A percentile compares a stretch with the other conserved stretches of the same genome.
These are phyloP conservation scores for Sorex araneus DNA, from an alignment of 2,113 vertebrate species.

Conservation along the genomic window DNA sequence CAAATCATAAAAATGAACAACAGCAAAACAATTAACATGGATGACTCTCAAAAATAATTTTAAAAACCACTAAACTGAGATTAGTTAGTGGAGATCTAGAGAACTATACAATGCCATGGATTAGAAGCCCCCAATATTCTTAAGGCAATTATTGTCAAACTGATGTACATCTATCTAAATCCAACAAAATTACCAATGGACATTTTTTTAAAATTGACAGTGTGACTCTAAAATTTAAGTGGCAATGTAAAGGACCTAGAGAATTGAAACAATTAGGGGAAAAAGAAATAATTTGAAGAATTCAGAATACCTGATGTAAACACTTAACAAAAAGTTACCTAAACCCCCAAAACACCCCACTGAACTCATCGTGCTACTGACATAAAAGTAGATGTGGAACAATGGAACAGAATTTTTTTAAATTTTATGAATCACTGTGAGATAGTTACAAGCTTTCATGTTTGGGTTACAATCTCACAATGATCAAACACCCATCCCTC, in stretches of 20 bases:
- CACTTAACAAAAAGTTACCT: not conserved
- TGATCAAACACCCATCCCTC: too few species aligned
- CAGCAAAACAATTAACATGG: too few species aligned
- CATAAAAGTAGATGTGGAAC: not conserved
- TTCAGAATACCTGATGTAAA: not conserved
- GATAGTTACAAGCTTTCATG: too few species aligned
- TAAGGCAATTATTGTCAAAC: not conserved
- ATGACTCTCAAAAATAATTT: not conserved
- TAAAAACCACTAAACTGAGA: not conserved
- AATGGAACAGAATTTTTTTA: not conserved
- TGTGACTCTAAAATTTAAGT: slow-evolving; percentile 16
- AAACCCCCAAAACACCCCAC: not conserved
- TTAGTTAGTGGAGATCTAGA: slow-evolving; percentile 1
- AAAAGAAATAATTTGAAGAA: not conserved
- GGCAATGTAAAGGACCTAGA: not conserved
- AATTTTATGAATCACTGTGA: too few species aligned
- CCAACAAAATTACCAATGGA: not conserved
- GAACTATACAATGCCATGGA: not conserved
- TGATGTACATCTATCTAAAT: not conserved
- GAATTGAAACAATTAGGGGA: not conserved
- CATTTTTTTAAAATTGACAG: not conserved
- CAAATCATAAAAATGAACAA: not conserved
- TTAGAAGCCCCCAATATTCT: not conserved
- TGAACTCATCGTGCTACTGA: not conserved
- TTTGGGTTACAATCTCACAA: too few species aligned